Base-by-base conservation (phyloP, 1,140 invertebrate genomes). In the Helicoverpa armigera region DNA sequence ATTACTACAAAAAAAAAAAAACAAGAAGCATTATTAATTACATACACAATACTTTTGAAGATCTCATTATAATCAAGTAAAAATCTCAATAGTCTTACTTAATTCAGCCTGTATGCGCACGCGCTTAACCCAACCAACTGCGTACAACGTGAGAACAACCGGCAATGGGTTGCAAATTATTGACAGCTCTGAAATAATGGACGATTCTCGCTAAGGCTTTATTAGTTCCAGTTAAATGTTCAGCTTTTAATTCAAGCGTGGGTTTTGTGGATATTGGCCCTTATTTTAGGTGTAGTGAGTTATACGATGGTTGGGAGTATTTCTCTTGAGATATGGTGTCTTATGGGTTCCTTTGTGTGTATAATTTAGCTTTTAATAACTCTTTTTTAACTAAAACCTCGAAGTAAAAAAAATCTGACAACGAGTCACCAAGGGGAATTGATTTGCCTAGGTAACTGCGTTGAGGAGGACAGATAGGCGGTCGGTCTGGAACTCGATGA, bases 101-200 rank as follows among this genome's bases (percentile, higher is more conserved):
- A 77, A 18, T 43, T 29, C 14, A 9, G 60, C 50, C 53, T 13
- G 60, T 65, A 53, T 77, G 60, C 48, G 74, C 4, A 75, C 58
- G 74, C 74, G 23, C 35, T 60, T 63, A 53, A 50, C 35, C 69
- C 61, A 43, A 43, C 13, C 63, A 60, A 61, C 10, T 77, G 48
- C 48, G 16, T 23, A 29, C 14, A 35, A 77, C 50, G 50, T 67
- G 60, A 65, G 75, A 77, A 67, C 56, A 14, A n/a, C 48, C 13
- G 51, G 73, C 31, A 74, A 74, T 58, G 35, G 56, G 10, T 63
- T 54, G 54, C 70, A 73, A 73, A 73, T 75, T 75, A 75, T 75
- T 61, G 73, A 61, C 58, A 75, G 53, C 11, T 51, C 31, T 75
- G 35, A 67, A 77, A 77, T 65, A 67, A 77, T 65, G 75, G 58